These are phyloP conservation scores for Aphidius gifuensis DNA, from an alignment of 1,140 invertebrate species.

Conservation along the genomic window DNA sequence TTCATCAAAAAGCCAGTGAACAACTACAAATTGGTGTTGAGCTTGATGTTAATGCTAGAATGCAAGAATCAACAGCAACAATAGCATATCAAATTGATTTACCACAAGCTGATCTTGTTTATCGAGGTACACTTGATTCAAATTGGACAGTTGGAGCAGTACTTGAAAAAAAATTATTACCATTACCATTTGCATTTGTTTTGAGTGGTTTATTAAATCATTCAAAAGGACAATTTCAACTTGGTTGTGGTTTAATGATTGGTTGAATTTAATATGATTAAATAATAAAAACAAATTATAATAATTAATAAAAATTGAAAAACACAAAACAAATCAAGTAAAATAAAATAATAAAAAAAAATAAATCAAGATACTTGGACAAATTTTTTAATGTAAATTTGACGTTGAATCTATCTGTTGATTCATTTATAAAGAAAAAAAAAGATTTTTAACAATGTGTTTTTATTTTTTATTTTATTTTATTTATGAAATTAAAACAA, in stretches of 20 bases:
- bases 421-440: too few relatives aligned
- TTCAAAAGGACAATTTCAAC: conserved; percentile 79
- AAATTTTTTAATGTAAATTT: too few relatives aligned
- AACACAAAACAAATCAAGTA: not conserved
- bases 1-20: conserved; percentile 92
- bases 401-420: too few relatives aligned
- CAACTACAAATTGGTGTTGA: conserved; percentile 83
- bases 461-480: too few relatives aligned
- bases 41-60: conserved; percentile 80
- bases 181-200: conserved; percentile 90
- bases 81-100: conserved; percentile 96
- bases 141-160: conserved; percentile 95
- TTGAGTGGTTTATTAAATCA: conserved; percentile 93
- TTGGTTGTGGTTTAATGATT: conserved; percentile 85
- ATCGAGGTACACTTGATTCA: conserved; percentile 92
- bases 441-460: too few relatives aligned
- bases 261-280: conserved; percentile 58
- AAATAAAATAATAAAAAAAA: not conserved
- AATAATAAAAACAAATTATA: conserved; percentile 8
- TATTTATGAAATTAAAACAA: too few relatives aligned
- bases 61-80: conserved; percentile 88
- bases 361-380: too few relatives aligned
- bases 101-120: conserved; percentile 90
- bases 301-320: not conserved
- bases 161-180: conserved; percentile 88